Base-by-base conservation (phyloP, 2,888 invertebrate species). In the Congeria kusceri region DNA sequence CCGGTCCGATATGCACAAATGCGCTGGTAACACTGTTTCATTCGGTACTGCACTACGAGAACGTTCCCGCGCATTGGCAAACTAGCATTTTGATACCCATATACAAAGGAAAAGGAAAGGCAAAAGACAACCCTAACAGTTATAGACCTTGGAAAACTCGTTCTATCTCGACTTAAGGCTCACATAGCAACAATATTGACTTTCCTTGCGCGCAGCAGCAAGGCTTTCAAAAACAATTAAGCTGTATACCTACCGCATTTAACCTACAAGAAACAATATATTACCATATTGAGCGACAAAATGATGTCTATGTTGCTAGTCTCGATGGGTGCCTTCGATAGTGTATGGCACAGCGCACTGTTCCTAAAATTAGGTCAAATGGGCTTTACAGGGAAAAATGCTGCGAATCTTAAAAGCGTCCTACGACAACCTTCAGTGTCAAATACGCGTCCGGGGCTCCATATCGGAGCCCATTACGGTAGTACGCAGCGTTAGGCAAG, bases 141-240 rank as follows among this genome's bases (percentile, higher is more conserved):
- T 77, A 70, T 28, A 61, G 77, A 47, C 77, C 66, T 76, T 25
- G 76, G 66, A 66, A 70, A 70, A 29, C 28, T 73, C 13, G 27
- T 75, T 20, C 18, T 65, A 20, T 47, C 44, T n/a, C 47, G 75
- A 47, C 47, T 69, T 11, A 32, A 58, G 3, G 32, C 28, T 11
- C 28, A 27, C 13, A 23, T 46, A 29, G 46, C 28, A 25, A 20
- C 53, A 32, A 53, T 13, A 44, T 18, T 32, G 23, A 46, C 3
- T 73, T 78, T 53, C 78, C 74, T 23, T 57, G 47, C 28, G 32
- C 57, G n/a, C 70, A 67, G 39, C 78, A 78, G 58, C 70, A 79
- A 25, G 78, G 78, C 32, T 69, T 69, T n/a, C 61, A 69, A n/a
- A 23, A 46, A 18, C 32, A 47, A 29, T 32, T 61, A 23, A 69